Conservation (phyloP, 2,888 invertebrate species). For the Silvanus unidentatus region DNA sequence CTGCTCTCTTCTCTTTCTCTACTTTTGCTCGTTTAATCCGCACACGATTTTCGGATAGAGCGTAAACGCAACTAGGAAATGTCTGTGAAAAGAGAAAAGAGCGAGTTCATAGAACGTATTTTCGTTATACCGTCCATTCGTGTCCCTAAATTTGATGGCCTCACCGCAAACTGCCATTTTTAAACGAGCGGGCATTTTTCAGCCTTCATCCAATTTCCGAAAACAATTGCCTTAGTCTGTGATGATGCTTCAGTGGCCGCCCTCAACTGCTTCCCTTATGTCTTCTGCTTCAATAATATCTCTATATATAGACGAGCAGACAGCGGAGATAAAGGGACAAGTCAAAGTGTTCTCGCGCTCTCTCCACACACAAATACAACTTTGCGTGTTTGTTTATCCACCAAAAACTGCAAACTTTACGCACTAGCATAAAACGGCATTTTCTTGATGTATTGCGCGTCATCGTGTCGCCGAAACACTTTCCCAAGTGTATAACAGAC, state of each 20-base stretch:
- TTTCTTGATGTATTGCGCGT: constrained; percentile 30
- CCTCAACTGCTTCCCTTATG: neutral
- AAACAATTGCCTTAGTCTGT: constrained; percentile 41
- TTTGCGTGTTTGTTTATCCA: constrained; percentile 33
- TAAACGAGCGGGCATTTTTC: constrained; percentile 43
- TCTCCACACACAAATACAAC: constrained; percentile 36
- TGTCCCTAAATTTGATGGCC: constrained; percentile 8
- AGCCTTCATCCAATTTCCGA: constrained; percentile 49
- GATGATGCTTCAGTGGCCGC: neutral
- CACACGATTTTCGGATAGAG: neutral
- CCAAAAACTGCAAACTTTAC: neutral
- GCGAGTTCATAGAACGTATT: too few relatives aligned
- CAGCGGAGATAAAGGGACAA: constrained; percentile 16
- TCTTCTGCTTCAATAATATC: neutral
- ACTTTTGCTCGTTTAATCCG: neutral
- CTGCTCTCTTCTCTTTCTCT: neutral
- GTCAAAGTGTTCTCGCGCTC: constrained; percentile 20
- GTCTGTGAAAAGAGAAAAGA: too few relatives aligned
- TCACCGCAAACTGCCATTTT: constrained; percentile 11
- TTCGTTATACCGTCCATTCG: constrained; percentile 1
- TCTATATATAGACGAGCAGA: neutral
- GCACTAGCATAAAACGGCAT: constrained; percentile 14
- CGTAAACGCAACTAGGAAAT: too few relatives aligned
- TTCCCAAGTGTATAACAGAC: constrained; percentile 13
- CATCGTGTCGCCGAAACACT: constrained; percentile 32